Evolutionary conservation across 2,797 vertebrate species (phyloP).

Genomic region (Phyllotis vaccarum): DNA sequence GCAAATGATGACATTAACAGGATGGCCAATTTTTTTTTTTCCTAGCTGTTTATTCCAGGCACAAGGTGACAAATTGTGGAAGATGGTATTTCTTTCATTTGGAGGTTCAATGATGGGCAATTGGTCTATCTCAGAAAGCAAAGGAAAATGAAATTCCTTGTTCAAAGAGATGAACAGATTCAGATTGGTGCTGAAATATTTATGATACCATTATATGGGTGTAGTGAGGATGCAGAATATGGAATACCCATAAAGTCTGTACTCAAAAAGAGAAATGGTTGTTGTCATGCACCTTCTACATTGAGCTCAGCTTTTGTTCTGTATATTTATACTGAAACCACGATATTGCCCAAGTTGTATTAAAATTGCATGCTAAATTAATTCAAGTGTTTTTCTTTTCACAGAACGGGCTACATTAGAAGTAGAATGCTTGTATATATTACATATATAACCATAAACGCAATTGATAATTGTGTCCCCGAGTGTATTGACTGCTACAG

Average conservation of each 20-base stretch:
- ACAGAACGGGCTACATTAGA: constrained; percentile 51
- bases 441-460: constrained; percentile 64
- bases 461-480: constrained; percentile 54
- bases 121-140: constrained; percentile 61
- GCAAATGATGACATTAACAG: constrained; percentile 73
- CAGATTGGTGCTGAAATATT: constrained; percentile 77
- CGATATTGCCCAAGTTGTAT: constrained; percentile 57
- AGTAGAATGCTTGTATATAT: constrained; percentile 52
- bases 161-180: constrained; percentile 78
- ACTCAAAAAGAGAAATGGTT: constrained; percentile 67
- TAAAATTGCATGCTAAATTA: constrained; percentile 67
- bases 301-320: constrained; percentile 12
- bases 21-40: constrained; percentile 61
- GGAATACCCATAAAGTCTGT: constrained; percentile 56
- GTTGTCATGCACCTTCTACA: neutral
- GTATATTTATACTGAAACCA: constrained; percentile 68
- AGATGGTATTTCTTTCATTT: constrained; percentile 73
- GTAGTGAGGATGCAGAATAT: constrained; percentile 62
- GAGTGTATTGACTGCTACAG: constrained; percentile 33
- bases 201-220: constrained; percentile 70
- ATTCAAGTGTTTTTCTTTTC: constrained; percentile 65
- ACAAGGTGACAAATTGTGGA: constrained; percentile 65
- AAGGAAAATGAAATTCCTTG: constrained; percentile 78
- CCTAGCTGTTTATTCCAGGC: constrained; percentile 38
- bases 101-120: constrained; percentile 65